Evolutionary conservation across 1,140 invertebrate genomes (phyloP), one percentile per base, ranked within the genome.

Genomic region (Chelonus insularis): DNA sequence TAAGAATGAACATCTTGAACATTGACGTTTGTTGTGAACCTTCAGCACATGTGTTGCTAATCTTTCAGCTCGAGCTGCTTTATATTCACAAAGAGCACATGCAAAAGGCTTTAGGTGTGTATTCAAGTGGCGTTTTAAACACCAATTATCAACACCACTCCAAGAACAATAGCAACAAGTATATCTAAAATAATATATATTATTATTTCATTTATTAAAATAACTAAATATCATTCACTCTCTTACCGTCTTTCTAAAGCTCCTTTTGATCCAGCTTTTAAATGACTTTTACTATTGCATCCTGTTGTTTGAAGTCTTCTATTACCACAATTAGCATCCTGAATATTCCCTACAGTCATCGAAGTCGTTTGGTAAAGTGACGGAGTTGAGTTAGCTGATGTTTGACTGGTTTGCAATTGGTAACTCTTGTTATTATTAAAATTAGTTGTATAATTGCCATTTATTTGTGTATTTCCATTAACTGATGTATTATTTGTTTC

Each of bases 71-170:
- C 93, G 84, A 9, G 92, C 93, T 41, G 93, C 93, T 83, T 94
- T 94, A 79, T 95, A 96, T 70, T 95, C 93, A 77, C 94, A 96
- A 9, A 95, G 83, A 45, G 88, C 87, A 78, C 94, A 96, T 8
- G 90, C 88, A 74, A 92, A 95, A 12, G 93, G 93, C 77, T 95
- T 95, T 68, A 94, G 85, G 78, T 96, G 94, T 12, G 93, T 95
- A 79, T 95, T 95, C 51, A 95, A 83, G 76, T 96, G 94, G 6
- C 93, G 84, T 77, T 95, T 95, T 51, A 95, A 80, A 67, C 93
- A 94, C 94, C 93, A 96, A 72, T 94, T 94, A 78, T 95, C 93
- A n/a, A 92, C 92, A 0, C 93, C 93, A 12, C 89, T 91, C 93
- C 93, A 95, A 1, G 92, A 85, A 76, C 93, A 96, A 72, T 93